Evolutionary conservation across 30 jellyfish, hydroid and myxozoan species (phyloP), one percentile per base, ranked within the genome.

Genomic region (Mastigias papua): DNA sequence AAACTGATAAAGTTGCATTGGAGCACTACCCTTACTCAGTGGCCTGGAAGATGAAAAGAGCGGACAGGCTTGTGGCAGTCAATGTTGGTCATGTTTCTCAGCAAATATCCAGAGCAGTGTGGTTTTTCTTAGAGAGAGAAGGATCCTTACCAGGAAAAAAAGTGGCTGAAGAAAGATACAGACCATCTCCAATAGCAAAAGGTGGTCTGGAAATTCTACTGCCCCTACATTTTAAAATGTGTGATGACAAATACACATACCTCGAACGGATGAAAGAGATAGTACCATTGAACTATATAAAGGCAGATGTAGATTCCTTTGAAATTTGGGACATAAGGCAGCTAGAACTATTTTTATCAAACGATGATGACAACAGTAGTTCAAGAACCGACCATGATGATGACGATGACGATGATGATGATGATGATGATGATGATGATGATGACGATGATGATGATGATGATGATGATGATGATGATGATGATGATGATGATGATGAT

Each of bases 1-100:
- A 54, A 57, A 61, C 33, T 19, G 71, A 66, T 69, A 66, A 81
- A 30, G 75, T 61, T 25, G 91, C 91, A 34, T 67, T 81, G 71
- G 74, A 30, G 54, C 89, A 81, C 63, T 92, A 81, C 82, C 89
- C 89, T 33, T 63, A 66, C 71, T 28, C 91, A 27, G 71, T 81
- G 7, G 90, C 90, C n/a, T 81, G 91, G 91, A 81, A 81, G 46
- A 81, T 31, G 72, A 81, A 81, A 66, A 81, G 54, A 27, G 51
- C 35, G 30, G 37, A 51, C 34, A 81, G 51, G 63, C 57, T 64
- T 20, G 46, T 23, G 33, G 70, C 73, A 19, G 86, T 17, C 30
- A 34, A 11, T 17, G 86, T 73, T 73, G 86, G 75, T 19, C 86
- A 34, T 16, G 76, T 73, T 37, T 81, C 80, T 3, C 34, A 22